Conservation (phyloP, 2,888 invertebrate genomes). For the Diarsia rubi region DNA sequence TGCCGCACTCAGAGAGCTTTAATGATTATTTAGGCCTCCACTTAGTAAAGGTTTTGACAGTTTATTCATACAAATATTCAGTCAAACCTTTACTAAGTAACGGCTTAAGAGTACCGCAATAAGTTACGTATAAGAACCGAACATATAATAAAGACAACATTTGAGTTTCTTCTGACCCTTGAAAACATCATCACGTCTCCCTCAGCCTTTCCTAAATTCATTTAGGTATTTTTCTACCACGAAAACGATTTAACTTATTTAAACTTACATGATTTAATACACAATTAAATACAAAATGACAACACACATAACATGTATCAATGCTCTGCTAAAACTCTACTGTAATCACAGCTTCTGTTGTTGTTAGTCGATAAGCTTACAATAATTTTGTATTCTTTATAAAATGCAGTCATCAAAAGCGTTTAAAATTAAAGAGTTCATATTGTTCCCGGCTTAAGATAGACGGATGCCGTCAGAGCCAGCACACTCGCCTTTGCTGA, state of each 20-base stretch:
- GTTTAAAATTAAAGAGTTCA: conserved; percentile 29
- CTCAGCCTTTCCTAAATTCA: background rate
- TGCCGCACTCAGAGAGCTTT: too few relatives aligned
- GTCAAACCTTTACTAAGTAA: too few relatives aligned
- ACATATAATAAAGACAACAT: background rate
- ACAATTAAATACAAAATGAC: conserved; percentile 35
- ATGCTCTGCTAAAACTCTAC: conserved; percentile 43
- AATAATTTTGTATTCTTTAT: conserved; percentile 30
- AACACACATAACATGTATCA: conserved; percentile 24
- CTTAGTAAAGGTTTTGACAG: too few relatives aligned
- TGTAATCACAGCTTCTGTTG: conserved; percentile 79
- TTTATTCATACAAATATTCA: too few relatives aligned
- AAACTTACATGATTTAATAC: conserved; percentile 50
- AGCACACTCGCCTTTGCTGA: conserved; percentile 92
- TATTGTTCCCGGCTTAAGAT: conserved; percentile 80
- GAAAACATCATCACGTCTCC: background rate
- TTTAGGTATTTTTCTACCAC: background rate
- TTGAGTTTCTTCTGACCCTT: background rate
- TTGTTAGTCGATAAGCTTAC: conserved; percentile 64
- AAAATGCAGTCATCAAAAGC: conserved; percentile 50
- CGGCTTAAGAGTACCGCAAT: too few relatives aligned
- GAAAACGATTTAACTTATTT: conserved; percentile 15
- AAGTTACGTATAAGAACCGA: background rate
- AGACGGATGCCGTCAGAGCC: conserved; percentile 92
- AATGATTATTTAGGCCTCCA: too few relatives aligned